Percentiles rank a stretch among this genome's conserved stretches.
phyloP scores from a whole-genome alignment of 2,888 invertebrate species.

The Aporophyla lueneburgensis region DNA sequence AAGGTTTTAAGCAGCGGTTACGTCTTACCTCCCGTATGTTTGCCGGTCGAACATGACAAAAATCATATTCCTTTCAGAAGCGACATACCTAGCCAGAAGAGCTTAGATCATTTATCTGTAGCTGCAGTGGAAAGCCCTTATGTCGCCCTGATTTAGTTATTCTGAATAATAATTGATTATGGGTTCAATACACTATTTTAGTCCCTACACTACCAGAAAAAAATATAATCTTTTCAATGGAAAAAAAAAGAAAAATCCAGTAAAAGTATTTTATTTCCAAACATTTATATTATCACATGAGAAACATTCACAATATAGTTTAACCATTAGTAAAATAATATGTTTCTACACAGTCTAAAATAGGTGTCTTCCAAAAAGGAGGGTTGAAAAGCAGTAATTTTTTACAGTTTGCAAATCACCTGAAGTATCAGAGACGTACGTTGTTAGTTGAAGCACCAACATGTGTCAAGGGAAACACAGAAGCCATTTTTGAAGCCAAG shows the following conservation, averaged over 20 bases:
- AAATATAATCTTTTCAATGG: neutral
- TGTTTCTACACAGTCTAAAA: neutral
- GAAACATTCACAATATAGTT: neutral
- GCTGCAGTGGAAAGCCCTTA: neutral
- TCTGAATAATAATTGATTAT: neutral
- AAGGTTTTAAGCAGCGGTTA: neutral
- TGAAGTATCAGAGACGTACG: neutral
- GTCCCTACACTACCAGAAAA: neutral
- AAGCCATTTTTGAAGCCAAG: constrained; percentile 12
- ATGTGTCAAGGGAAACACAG: neutral
- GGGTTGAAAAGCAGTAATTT: neutral
- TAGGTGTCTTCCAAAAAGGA: neutral
- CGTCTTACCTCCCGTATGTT: neutral
- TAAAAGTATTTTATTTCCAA: neutral
- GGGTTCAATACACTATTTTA: neutral
- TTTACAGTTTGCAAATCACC: neutral
- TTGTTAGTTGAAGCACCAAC: constrained; percentile 16
- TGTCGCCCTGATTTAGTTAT: neutral
- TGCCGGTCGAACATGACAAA: neutral
- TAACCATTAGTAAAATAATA: neutral
- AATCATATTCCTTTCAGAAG: neutral
- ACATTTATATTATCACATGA: neutral
- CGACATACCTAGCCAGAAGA: neutral
- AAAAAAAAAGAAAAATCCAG: neutral
- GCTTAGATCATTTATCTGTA: too few relatives aligned